Base-by-base conservation (phyloP, 2,797 vertebrate species). In the Dromococcyx pavoninus region DNA sequence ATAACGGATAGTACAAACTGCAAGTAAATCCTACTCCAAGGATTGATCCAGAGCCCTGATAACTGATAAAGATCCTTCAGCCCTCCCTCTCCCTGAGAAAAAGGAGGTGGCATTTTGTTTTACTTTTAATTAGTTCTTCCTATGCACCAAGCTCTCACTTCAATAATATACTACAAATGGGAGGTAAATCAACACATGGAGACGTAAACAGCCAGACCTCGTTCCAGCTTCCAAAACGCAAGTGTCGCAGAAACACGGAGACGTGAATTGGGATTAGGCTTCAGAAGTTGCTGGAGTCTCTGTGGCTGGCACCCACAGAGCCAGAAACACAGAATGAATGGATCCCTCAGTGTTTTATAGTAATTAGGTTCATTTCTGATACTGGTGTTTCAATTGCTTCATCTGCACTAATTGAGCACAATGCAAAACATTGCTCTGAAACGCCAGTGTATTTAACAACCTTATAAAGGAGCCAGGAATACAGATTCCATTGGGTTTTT, bases 321-420 rank as follows among this genome's bases (percentile, higher is more conserved):
- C 92, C 96, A 96, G 88, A 56, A 94, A 94, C 1, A 1, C 91
- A 56, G 83, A 91, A 97, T 97, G 97, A 98, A 98, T 93, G 91
- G 88, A 93, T 86, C 72, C 21, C 92, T 97, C 73, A 94, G 94
- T 87, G 86, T 72, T 96, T 95, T 85, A 46, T 21, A 95, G 88
- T 95, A 95, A 97, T 76, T 97, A 95, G 96, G 95, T 88, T 85
- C 78, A 33, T 96, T 97, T 94, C 95, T 93, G 71, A 96, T 96
- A 88, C 71, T 41, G 86, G 91, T 9, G 48, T 83, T 97, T 85
- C 33, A 8, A 86, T 60, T 76, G 37, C 94, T 86, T 94, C 69
- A 1, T 32, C 96, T 39, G 35, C 89, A 24, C 93, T 97, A 97
- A 97, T 82, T 97, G 95, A 97, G 94, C 87, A 96, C 96, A 97